A percentile compares a stretch with the other conserved stretches of the same genome.
Conservation (phyloP, 92 coral and sea anemone species). For the Epizoanthus ramosus region DNA sequence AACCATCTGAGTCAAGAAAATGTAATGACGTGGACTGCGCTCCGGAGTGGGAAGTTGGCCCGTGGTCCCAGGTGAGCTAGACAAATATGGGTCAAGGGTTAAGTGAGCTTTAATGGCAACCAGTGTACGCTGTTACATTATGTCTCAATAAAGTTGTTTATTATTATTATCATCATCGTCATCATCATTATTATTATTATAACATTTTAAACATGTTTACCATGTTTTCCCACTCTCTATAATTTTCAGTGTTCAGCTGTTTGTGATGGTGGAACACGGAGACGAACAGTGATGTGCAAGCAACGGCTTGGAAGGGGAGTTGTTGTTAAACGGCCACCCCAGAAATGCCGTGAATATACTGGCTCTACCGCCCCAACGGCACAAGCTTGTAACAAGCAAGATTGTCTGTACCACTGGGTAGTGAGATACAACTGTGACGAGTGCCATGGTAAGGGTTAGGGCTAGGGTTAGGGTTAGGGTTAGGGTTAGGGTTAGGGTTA, state of each 20-base stretch:
- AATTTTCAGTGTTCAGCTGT: slow-evolving; percentile 20
- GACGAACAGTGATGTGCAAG: slow-evolving; percentile 23
- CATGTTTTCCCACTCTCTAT: not conserved
- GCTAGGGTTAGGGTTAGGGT: too few species aligned
- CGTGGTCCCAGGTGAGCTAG: slow-evolving; percentile 74
- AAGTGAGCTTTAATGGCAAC: too few species aligned
- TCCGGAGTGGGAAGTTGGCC: slow-evolving; percentile 71
- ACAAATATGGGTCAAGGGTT: too few species aligned
- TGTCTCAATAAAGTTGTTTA: too few species aligned
- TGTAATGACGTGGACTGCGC: slow-evolving; percentile 70
- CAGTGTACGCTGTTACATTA: too few species aligned
- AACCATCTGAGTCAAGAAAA: slow-evolving; percentile 29
- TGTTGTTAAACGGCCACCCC: not conserved
- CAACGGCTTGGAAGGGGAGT: slow-evolving; percentile 20
- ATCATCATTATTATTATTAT: too few species aligned
- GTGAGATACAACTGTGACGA: slow-evolving; percentile 24
- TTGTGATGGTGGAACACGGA: slow-evolving; percentile 27
- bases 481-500: too few species aligned
- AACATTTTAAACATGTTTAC: too few species aligned
- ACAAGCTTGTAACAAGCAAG: not conserved
- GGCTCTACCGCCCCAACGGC: not conserved
- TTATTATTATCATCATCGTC: too few species aligned
- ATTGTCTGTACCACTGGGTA: slow-evolving; percentile 26
- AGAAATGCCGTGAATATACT: slow-evolving; percentile 10
- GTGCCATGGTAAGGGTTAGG: slow-evolving; percentile 24